Evolutionary conservation across 1,140 invertebrate species (phyloP).

Genomic region (Drosophila simulans): DNA sequence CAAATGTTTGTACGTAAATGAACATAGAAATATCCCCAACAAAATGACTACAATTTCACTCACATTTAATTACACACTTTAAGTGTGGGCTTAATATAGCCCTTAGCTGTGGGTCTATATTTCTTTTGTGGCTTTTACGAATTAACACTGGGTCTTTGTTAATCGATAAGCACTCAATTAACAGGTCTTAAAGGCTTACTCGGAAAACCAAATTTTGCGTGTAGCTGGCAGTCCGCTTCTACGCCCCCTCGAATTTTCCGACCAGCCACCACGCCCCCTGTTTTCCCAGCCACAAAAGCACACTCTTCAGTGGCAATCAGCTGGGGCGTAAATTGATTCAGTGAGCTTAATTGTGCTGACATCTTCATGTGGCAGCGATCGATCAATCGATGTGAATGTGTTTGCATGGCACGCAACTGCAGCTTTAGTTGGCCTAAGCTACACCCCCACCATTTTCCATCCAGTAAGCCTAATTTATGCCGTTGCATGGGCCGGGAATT

Average conservation of each 20-base stretch:
- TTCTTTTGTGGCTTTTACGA: slow-evolving; percentile 29
- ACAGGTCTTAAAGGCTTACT: slow-evolving; percentile 73
- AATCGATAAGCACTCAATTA: slow-evolving; percentile 78
- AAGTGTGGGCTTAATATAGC: slow-evolving; percentile 7
- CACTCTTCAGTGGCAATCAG: slow-evolving; percentile 37
- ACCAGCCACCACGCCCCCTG: background rate
- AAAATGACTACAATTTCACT: too few relatives aligned
- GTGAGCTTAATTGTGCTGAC: slow-evolving; percentile 75
- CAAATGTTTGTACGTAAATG: too few relatives aligned
- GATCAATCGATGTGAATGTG: slow-evolving; percentile 52
- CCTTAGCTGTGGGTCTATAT: slow-evolving; percentile 13
- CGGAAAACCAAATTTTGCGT: slow-evolving; percentile 52
- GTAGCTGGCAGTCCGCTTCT: slow-evolving; percentile 16
- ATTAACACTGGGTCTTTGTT: slow-evolving; percentile 53
- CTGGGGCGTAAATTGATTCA: slow-evolving; percentile 73
- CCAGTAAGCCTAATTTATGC: slow-evolving; percentile 79
- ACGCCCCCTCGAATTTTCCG: slow-evolving; percentile 5
- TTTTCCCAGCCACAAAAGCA: background rate
- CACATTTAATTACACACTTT: slow-evolving; percentile 33
- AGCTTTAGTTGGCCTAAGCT: slow-evolving; percentile 10
- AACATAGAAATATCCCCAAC: too few relatives aligned
- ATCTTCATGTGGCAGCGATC: slow-evolving; percentile 74
- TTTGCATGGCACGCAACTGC: slow-evolving; percentile 47
- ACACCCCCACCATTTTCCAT: background rate
- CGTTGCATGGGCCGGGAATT: slow-evolving; percentile 64